These are phyloP conservation scores for Dromiciops gliroides DNA, from an alignment of 2,113 vertebrate species.

Conservation along the genomic window DNA sequence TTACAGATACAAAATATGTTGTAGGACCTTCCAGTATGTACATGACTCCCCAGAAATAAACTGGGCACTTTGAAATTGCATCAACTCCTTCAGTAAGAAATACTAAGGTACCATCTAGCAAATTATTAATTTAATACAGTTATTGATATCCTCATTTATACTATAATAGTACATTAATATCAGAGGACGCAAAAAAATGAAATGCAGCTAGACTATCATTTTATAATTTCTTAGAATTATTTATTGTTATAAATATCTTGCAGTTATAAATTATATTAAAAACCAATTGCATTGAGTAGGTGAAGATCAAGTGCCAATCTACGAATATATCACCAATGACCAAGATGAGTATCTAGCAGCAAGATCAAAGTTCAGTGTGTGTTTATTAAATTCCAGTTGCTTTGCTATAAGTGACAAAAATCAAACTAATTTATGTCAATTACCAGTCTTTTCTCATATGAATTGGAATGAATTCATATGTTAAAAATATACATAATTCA, in stretches of 20 bases:
- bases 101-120: too few species aligned
- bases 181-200: not conserved
- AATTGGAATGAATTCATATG: conserved; percentile 64
- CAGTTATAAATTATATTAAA: conserved; percentile 13
- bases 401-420: conserved; percentile 76
- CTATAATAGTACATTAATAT: conserved; percentile 1
- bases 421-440: conserved; percentile 76
- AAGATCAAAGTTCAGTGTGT: conserved; percentile 58
- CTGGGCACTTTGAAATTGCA: conserved; percentile 15
- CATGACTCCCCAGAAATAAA: not conserved
- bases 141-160: not conserved
- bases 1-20: not conserved
- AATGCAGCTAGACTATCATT: conserved; percentile 35
- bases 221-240: conserved; percentile 59
- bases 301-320: conserved; percentile 71
- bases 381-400: conserved; percentile 79
- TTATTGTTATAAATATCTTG: conserved; percentile 1
- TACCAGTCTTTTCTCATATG: conserved; percentile 67
- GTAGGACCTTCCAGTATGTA: not conserved
- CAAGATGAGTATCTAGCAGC: conserved; percentile 60
- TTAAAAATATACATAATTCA: conserved; percentile 56
- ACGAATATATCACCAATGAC: conserved; percentile 70
- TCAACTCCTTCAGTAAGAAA: not conserved
- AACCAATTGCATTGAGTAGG: conserved; percentile 53
- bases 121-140: not conserved